Evolutionary conservation across 2,113 vertebrate genomes (phyloP).

Genomic region (Motacilla tschutschensis): DNA sequence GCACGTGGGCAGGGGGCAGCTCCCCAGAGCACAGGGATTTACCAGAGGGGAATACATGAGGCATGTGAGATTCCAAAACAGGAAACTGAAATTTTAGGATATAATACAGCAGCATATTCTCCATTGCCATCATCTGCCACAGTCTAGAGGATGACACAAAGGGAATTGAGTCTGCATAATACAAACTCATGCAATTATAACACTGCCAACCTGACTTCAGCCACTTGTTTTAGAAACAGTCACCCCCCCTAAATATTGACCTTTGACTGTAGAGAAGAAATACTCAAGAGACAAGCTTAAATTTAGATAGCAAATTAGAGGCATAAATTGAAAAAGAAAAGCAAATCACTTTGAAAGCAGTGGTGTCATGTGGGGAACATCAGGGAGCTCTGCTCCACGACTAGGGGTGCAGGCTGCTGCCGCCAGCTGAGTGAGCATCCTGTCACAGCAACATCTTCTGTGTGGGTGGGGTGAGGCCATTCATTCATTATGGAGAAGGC

Average conservation of each 20-base stretch:
- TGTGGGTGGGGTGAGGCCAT: not conserved
- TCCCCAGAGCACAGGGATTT: not conserved
- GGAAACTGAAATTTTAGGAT: not conserved
- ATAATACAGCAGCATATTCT: not conserved
- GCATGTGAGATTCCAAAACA: not conserved
- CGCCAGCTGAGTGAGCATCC: not conserved
- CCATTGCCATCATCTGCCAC: not conserved
- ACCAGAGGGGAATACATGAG: not conserved
- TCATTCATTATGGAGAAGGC: not conserved
- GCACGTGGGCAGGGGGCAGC: slow-evolving; percentile 1
- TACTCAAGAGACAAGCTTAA: not conserved
- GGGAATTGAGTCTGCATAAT: not conserved
- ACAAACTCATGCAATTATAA: not conserved
- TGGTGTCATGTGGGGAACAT: accelerated
- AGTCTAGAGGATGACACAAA: not conserved
- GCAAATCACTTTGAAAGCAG: not conserved
- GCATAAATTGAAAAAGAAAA: not conserved
- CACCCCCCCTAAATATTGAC: not conserved
- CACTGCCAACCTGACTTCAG: not conserved
- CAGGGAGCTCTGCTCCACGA: not conserved
- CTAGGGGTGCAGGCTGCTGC: not conserved
- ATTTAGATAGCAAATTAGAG: slow-evolving; percentile 16
- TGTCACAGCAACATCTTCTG: not conserved
- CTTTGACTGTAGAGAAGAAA: not conserved
- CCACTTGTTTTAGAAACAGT: slow-evolving; percentile 4